Evolutionary conservation across 2,797 vertebrate species (phyloP).

Genomic region (Pteronotus mesoamericanus): DNA sequence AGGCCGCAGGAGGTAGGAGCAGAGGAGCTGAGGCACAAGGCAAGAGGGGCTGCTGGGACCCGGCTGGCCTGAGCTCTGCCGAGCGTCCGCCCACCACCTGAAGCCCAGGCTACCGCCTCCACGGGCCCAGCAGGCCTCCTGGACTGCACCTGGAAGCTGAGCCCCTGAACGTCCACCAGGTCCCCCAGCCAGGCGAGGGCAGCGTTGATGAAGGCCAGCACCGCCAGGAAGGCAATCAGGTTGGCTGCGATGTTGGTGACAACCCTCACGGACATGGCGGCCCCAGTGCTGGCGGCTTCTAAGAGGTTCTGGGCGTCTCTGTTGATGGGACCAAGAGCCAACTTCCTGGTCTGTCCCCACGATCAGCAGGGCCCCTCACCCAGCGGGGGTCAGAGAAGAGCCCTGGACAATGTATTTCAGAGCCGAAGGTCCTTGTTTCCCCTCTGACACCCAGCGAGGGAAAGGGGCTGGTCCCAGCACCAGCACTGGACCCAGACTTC

Average conservation of each 20-base stretch:
- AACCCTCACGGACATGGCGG: constrained; percentile 87
- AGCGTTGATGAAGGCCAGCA: constrained; percentile 91
- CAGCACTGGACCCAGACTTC: neutral
- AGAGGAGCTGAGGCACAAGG: constrained; percentile 86
- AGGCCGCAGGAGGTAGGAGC: constrained; percentile 94
- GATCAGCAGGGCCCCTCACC: neutral
- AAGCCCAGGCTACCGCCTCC: too few relatives aligned
- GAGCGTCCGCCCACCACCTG: neutral
- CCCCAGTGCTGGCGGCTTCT: constrained; percentile 93
- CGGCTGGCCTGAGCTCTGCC: neutral
- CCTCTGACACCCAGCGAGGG: neutral
- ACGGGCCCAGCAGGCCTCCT: rapidly evolving
- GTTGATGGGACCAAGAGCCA: neutral
- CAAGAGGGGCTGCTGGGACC: neutral
- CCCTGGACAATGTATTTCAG: neutral
- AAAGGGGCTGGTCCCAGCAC: too few relatives aligned
- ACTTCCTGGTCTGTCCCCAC: neutral
- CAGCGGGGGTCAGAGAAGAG: neutral
- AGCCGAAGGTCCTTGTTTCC: neutral
- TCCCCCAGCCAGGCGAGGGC: constrained; percentile 90
- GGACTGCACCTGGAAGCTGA: constrained; percentile 89
- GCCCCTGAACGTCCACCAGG: constrained; percentile 89
- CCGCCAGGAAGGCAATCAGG: constrained; percentile 92
- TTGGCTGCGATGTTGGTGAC: constrained; percentile 94
- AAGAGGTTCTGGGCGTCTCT: constrained; percentile 92